Evolutionary conservation across 2,113 vertebrate species (phyloP).

Genomic region (Halichoeres trimaculatus): DNA sequence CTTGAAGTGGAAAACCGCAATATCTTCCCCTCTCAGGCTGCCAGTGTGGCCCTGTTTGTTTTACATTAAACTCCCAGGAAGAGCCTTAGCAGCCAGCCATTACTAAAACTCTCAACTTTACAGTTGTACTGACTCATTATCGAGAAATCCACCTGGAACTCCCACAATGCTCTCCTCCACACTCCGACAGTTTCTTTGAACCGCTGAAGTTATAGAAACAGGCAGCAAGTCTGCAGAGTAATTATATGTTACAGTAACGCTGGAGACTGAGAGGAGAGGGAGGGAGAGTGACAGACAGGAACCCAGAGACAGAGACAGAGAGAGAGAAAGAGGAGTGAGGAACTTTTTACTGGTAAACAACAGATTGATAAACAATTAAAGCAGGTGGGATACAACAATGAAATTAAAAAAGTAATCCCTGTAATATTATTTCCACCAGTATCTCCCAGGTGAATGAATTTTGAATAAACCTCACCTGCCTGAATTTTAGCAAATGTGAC

Average conservation of each 20-base stretch:
- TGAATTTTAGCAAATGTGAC: slow-evolving; percentile 10
- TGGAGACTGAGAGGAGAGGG: slow-evolving; percentile 34
- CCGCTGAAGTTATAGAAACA: slow-evolving; percentile 77
- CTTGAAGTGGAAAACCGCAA: slow-evolving; percentile 63
- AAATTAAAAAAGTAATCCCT: neutral
- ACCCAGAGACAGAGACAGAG: slow-evolving; percentile 36
- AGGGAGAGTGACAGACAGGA: slow-evolving; percentile 62
- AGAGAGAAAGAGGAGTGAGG: slow-evolving; percentile 40
- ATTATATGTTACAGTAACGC: slow-evolving; percentile 82
- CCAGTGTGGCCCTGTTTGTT: slow-evolving; percentile 79
- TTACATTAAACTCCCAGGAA: slow-evolving; percentile 82
- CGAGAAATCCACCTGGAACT: slow-evolving; percentile 86
- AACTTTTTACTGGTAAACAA: slow-evolving; percentile 71
- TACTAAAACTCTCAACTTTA: slow-evolving; percentile 81
- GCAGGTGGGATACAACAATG: slow-evolving; percentile 3
- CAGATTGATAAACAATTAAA: slow-evolving; percentile 72
- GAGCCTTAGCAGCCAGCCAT: slow-evolving; percentile 82
- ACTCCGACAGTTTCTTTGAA: slow-evolving; percentile 82
- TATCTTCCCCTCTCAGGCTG: slow-evolving; percentile 78
- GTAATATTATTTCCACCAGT: slow-evolving; percentile 12
- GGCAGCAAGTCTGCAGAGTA: slow-evolving; percentile 78
- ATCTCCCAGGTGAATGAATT: slow-evolving; percentile 17
- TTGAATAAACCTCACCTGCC: slow-evolving; percentile 1
- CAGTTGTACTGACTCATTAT: slow-evolving; percentile 82
- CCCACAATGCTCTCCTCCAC: slow-evolving; percentile 83